Evolutionary conservation across 2,888 invertebrate species (phyloP), one percentile per base, ranked within the genome.

Genomic region (Archaeoteleia sp.): DNA sequence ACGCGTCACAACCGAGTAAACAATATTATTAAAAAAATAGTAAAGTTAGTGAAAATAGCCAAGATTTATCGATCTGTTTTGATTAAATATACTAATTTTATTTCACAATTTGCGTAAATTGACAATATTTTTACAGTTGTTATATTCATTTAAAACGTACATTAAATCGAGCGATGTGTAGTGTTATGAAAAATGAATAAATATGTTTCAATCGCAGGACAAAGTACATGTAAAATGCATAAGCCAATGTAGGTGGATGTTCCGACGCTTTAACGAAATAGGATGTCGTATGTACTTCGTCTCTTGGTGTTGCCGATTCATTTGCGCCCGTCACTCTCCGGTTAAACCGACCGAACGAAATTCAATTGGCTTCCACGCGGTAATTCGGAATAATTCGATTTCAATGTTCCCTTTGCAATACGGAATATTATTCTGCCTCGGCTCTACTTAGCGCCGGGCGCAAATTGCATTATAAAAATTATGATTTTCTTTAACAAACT

Each of bases 301-400:
- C 55, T 63, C 43, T 65, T 55, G 49, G 43, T 37, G 51, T 5
- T 46, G 65, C 53, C 57, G 40, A 58, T 65, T 65, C 65, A 65
- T 65, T 65, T 65, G 43, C 53, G 27, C 53, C 57, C 65, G 53
- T 65, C 65, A 65, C 51, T 65, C 65, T 65, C 51, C 53, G 40
- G 65, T 65, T 65, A 65, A 65, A 65, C 57, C 65, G 46, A 51
- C 51, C 23, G 34, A 40, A 58, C 53, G 46, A 66, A 58, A 66
- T 66, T 66, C 48, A 42, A 58, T 66, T 46, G 58, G 48, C 42
- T 66, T 30, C 40, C 63, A 39, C 34, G 58, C 53, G 46, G 58
- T 66, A 66, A 66, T 58, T 66, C 43, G 53, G 57, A 66, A 66
- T 66, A 66, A 66, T 66, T 66, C 40, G 58, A 66, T 66, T 66